Percentiles rank a stretch among this genome's conserved stretches.
Evolutionary conservation across 2,888 invertebrate genomes (phyloP).

Genomic region (Julus scanicus): DNA sequence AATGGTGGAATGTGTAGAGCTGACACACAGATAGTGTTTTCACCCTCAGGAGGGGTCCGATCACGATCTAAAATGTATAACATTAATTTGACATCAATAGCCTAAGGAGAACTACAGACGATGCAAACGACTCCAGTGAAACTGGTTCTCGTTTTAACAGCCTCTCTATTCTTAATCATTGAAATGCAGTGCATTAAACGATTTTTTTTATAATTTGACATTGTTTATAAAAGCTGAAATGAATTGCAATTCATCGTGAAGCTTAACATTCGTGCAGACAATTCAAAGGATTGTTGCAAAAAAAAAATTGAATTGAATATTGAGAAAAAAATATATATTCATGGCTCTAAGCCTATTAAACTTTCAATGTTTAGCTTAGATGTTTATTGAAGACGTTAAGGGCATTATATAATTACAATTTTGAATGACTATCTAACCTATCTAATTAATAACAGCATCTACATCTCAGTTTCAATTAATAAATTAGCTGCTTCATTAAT

Average conservation of each 20-base stretch:
- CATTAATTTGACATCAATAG: slow-evolving; percentile 31
- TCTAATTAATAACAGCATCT: too few relatives aligned
- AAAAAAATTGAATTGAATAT: not conserved
- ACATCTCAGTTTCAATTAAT: too few relatives aligned
- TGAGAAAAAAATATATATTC: not conserved
- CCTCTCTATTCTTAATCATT: not conserved
- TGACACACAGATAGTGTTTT: not conserved
- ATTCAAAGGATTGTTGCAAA: not conserved
- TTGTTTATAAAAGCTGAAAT: slow-evolving; percentile 1
- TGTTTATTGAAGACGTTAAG: too few relatives aligned
- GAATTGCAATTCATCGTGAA: slow-evolving; percentile 14
- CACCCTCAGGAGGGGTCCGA: not conserved
- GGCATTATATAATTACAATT: not conserved
- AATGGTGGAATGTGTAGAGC: not conserved
- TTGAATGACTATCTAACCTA: not conserved
- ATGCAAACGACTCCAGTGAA: slow-evolving; percentile 20
- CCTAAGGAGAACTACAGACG: slow-evolving; percentile 28
- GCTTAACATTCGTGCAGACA: not conserved
- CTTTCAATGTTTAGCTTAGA: not conserved
- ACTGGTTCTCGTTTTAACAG: slow-evolving; percentile 27
- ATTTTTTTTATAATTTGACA: slow-evolving; percentile 19
- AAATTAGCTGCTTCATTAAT: too few relatives aligned
- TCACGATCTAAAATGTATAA: slow-evolving; percentile 21
- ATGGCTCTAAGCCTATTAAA: not conserved
- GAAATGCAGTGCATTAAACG: slow-evolving; percentile 37